Evolutionary conservation across 2,888 invertebrate genomes (phyloP).

Genomic region (Eupithecia insigniata): DNA sequence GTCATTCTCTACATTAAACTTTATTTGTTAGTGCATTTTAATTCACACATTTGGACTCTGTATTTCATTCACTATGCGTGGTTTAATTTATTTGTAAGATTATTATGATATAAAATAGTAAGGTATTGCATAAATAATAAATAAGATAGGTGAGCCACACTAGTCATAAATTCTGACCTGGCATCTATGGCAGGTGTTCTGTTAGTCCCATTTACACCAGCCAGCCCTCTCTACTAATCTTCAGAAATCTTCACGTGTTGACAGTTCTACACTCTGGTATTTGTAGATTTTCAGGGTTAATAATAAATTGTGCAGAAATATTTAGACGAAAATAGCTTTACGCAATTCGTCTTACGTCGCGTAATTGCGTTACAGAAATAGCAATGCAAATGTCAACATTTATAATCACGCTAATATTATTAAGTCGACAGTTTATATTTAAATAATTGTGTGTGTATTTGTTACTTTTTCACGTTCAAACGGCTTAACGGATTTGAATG

Average conservation of each 20-base stretch:
- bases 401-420: neutral
- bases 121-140: too few relatives aligned
- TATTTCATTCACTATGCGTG: neutral
- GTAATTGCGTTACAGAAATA: slow-evolving; percentile 42
- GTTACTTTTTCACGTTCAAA: neutral
- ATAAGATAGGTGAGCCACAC: too few relatives aligned
- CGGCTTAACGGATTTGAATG: too few relatives aligned
- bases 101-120: too few relatives aligned
- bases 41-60: neutral
- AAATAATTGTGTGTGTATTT: neutral
- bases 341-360: slow-evolving; percentile 16
- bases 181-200: neutral
- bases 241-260: neutral
- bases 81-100: neutral
- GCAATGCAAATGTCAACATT: slow-evolving; percentile 27
- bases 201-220: neutral
- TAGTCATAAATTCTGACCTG: neutral
- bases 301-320: slow-evolving; percentile 47
- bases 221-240: neutral
- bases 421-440: neutral
- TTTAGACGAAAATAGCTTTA: slow-evolving; percentile 48
- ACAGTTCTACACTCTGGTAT: slow-evolving; percentile 7
- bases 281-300: slow-evolving; percentile 23
- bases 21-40: neutral
- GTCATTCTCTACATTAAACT: neutral